Base-by-base conservation (phyloP, 1,140 invertebrate genomes). In the Reticulitermes speratus region DNA sequence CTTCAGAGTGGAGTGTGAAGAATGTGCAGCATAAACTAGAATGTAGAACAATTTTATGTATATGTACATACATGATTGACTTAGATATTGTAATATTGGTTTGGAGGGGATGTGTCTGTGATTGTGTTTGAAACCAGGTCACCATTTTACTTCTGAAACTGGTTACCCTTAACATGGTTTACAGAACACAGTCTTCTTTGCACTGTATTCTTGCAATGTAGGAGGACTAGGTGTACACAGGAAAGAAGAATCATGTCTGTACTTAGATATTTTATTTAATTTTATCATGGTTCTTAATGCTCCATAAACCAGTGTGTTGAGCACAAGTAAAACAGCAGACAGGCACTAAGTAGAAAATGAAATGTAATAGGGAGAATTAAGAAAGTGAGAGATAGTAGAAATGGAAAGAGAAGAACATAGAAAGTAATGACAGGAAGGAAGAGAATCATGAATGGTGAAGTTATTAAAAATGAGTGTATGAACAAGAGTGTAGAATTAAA, bases 371-470 rank as follows among this genome's bases (percentile, higher is more conserved):
- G 44, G 82, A 86, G 44, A 30, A 86, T n/a, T 23, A 86, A 48
- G 75, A 86, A 82, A 30, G 65, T 32, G 32, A 86, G 45, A 86
- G 65, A 75, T 11, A 65, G 38, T 48, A 86, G 38, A 55, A 86
- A 21, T 25, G 65, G 65, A 44, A 81, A 32, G 85, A 86, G 11
- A 65, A 86, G 65, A 44, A 30, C 38, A 30, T 82, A 86, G 75
- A 86, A 38, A 55, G 85, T 86, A 82, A 86, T n/a, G 7, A 86
- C 11, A n/a, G 59, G 85, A 38, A 75, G 19, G 30, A 86, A n/a
- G 75, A 86, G 30, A 86, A 11, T 38, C 85, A 86, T 86, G 30
- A 75, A 25, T 83, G 14, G n/a, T 75, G n/a, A 30, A 11, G 5
- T 30, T 75, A n/a, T 75, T 75, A 11, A 75, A 75, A 75, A 30